Conservation (phyloP, 2,113 vertebrate genomes). For the Vombatus ursinus region DNA sequence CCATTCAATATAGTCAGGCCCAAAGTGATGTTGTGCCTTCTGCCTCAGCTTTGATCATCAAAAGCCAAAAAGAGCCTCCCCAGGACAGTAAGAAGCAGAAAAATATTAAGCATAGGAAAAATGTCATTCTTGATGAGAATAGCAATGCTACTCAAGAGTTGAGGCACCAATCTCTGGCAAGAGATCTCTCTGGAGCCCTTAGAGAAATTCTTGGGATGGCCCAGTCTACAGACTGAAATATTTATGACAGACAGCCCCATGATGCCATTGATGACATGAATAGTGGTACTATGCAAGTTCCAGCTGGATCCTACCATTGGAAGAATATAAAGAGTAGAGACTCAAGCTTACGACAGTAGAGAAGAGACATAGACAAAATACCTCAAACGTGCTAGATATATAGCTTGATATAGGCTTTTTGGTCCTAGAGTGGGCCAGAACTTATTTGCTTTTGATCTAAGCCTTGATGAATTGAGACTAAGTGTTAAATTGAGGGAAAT, state of each 20-base stretch:
- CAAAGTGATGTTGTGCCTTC: not conserved
- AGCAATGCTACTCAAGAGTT: not conserved
- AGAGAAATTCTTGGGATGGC: not conserved
- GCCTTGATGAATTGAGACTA: not conserved
- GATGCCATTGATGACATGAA: not conserved
- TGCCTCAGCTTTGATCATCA: not conserved
- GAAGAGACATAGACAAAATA: not conserved
- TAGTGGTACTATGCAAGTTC: not conserved
- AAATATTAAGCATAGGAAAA: not conserved
- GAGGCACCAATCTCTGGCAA: not conserved
- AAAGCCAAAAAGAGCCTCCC: not conserved
- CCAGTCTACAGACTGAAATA: fast-evolving
- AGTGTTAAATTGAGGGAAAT: not conserved
- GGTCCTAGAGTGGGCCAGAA: not conserved
- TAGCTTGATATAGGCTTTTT: not conserved
- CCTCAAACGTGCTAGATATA: not conserved
- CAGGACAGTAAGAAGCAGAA: not conserved
- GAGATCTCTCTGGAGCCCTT: not conserved
- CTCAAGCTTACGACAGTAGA: not conserved
- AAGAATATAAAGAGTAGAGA: not conserved
- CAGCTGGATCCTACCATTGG: not conserved
- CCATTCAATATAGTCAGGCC: not conserved
- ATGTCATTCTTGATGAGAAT: not conserved
- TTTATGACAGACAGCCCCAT: not conserved
- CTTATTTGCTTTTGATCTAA: not conserved